Evolutionary conservation across 2,113 vertebrate genomes (phyloP).

Genomic region (Myxocyprinus asiaticus): DNA sequence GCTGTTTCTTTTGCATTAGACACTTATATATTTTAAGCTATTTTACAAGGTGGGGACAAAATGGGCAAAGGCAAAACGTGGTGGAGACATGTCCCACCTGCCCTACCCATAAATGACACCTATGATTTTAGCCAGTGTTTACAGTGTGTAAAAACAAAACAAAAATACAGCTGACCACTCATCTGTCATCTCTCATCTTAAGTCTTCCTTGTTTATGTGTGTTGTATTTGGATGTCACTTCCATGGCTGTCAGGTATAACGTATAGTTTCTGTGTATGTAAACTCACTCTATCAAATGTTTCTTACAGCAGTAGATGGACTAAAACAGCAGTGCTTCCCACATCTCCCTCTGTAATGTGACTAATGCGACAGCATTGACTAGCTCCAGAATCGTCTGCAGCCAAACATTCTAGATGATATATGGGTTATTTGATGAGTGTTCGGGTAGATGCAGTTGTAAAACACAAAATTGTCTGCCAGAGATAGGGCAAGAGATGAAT

Average conservation of each 20-base stretch:
- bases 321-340: too few species aligned
- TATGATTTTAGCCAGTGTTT: too few species aligned
- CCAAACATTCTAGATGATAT: slow-evolving; percentile 21
- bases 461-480: slow-evolving; percentile 31
- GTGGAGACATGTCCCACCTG: too few species aligned
- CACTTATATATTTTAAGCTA: too few species aligned
- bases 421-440: not conserved
- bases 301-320: not conserved
- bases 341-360: slow-evolving; percentile 6
- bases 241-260: not conserved
- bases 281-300: slow-evolving; percentile 22
- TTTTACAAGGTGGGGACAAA: too few species aligned
- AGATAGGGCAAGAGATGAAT: slow-evolving; percentile 34
- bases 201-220: slow-evolving; percentile 27
- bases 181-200: slow-evolving; percentile 3
- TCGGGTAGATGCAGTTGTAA: slow-evolving; percentile 43
- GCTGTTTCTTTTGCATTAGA: too few species aligned
- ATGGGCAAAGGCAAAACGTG: too few species aligned
- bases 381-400: slow-evolving; percentile 4
- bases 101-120: too few species aligned
- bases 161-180: not conserved
- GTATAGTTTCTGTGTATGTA: slow-evolving; percentile 1
- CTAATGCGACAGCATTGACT: slow-evolving; percentile 27
- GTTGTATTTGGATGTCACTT: slow-evolving; percentile 32
- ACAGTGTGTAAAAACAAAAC: too few species aligned